Evolutionary conservation across 2,797 vertebrate genomes (phyloP).

Genomic region (Lacerta viridis): DNA sequence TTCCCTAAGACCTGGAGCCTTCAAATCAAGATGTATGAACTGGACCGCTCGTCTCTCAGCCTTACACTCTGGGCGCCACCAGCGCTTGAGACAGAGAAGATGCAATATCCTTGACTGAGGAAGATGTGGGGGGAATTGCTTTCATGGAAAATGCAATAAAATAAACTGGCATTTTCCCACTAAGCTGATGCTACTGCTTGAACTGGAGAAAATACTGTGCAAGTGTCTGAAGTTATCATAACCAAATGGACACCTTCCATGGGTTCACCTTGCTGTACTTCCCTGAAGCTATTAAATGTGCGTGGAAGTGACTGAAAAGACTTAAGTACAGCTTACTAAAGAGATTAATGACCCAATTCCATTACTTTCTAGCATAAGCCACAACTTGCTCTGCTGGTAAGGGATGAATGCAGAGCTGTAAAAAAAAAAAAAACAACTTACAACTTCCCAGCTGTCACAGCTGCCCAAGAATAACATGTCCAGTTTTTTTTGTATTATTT

Average conservation of each 20-base stretch:
- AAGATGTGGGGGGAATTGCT: not conserved
- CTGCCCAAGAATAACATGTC: too few species aligned
- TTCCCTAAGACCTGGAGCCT: too few species aligned
- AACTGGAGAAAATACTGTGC: not conserved
- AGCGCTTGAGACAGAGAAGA: not conserved
- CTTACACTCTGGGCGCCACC: too few species aligned
- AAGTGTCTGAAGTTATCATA: not conserved
- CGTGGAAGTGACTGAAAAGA: too few species aligned
- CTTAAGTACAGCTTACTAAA: not conserved
- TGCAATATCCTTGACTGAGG: not conserved
- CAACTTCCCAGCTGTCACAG: not conserved
- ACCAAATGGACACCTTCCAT: not conserved
- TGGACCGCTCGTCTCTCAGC: too few species aligned
- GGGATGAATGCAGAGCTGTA: not conserved
- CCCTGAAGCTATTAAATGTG: not conserved
- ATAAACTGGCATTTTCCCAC: too few species aligned
- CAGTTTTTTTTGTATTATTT: too few species aligned
- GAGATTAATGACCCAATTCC: constrained; percentile 30
- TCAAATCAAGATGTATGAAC: too few species aligned
- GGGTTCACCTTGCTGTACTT: not conserved
- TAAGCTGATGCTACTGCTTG: too few species aligned
- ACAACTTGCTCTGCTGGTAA: not conserved
- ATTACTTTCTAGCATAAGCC: constrained; percentile 33
- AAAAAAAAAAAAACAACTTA: not conserved
- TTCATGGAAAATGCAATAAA: not conserved